These are phyloP conservation scores for Hoplostethus mediterraneus DNA, from an alignment of 2,797 vertebrate species.

Conservation along the genomic window DNA sequence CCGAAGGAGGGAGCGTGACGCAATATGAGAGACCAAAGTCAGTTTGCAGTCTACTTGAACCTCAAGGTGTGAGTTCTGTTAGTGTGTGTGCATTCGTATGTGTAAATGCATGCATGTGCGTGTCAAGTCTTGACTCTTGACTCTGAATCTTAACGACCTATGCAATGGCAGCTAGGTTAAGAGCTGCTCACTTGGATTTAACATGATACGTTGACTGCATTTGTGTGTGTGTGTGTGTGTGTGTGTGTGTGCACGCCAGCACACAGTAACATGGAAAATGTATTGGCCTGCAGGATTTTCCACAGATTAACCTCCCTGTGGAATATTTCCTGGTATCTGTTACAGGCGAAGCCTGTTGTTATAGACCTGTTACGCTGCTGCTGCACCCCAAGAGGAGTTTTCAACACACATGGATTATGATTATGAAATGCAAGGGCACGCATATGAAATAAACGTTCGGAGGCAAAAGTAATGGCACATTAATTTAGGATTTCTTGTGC, in stretches of 20 bases:
- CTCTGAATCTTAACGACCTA: slow-evolving; percentile 1
- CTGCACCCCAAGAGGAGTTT: not conserved
- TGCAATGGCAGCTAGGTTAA: slow-evolving; percentile 1
- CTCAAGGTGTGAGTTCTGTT: not conserved
- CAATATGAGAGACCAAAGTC: slow-evolving; percentile 38
- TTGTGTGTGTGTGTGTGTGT: too few species aligned
- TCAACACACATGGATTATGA: too few species aligned
- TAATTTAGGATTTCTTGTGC: not conserved
- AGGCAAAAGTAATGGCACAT: too few species aligned
- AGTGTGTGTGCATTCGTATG: not conserved
- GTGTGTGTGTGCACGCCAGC: not conserved
- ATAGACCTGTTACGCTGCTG: not conserved
- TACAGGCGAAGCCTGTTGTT: slow-evolving; percentile 21
- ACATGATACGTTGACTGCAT: not conserved
- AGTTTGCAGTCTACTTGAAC: slow-evolving; percentile 37
- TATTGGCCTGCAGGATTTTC: slow-evolving; percentile 13
- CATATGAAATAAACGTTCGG: not conserved
- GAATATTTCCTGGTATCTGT: slow-evolving; percentile 14
- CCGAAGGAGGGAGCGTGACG: not conserved
- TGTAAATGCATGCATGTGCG: not conserved
- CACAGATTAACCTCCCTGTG: slow-evolving; percentile 35
- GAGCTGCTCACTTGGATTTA: slow-evolving; percentile 11
- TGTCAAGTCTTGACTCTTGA: not conserved
- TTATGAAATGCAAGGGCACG: too few species aligned
- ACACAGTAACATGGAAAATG: not conserved